Base-by-base conservation (phyloP, 2,113 vertebrate genomes). In the Euleptes europaea region DNA sequence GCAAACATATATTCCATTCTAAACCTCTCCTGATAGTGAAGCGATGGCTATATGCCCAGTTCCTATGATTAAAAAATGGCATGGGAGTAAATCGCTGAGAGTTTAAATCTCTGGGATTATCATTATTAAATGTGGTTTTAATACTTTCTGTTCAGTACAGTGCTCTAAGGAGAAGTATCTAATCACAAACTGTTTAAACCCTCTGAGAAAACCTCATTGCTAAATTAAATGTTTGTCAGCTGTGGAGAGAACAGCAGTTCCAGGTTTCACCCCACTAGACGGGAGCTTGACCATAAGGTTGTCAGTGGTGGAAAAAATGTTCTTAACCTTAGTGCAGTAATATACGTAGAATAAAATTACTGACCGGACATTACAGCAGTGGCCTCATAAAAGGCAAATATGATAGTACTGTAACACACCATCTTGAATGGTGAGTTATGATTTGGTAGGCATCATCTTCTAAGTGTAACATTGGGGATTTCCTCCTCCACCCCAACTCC, bases 101-200 rank as follows among this genome's bases (percentile, higher is more conserved):
- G n/a, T 75, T 82, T 78, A 81, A 78, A 86, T 57, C 57, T 84
- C 44, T 81, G 80, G 71, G 67, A 91, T 63, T 4, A 80, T 10
- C 77, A 78, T 78, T 73, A 89, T 23, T 78, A 82, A 89, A 69
- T 35, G 42, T 47, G 85, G 5, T 80, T 91, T 76, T 63, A 89
- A 80, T 78, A 84, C 33, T 80, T 88, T 84, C 78, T 75, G 88
- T 89, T 84, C 82, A 47, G 49, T 31, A 69, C 63, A 35, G 49
- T 33, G 15, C 72, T 78, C 35, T n/a, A 21, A 74, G 69, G 9
- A n/a, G 66, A 86, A 74, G 79, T 84, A 85, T 78, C 70, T 78
- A 67, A 28, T 72, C 17, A 40, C 40, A 77, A 86, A 80, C 60
- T 82, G 82, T 26, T 74, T 42, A 87, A 78, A 84, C 44, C 47